Percentiles rank a stretch among this genome's conserved stretches.
Evolutionary conservation across 2,888 invertebrate genomes (phyloP).

Genomic region (Eupithecia inturbata): DNA sequence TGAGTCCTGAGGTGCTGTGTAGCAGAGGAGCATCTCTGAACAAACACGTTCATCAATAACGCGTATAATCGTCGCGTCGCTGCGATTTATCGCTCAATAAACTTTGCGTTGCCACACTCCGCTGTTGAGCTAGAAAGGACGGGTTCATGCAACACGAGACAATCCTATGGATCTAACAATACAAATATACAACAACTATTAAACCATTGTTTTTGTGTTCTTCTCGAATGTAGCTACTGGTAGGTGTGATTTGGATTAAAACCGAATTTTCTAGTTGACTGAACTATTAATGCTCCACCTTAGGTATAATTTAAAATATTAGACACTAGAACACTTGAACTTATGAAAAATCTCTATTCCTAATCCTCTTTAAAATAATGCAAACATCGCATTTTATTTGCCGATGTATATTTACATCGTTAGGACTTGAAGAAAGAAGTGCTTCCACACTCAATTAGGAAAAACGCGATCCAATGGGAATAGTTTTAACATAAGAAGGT

Average conservation of each 20-base stretch:
- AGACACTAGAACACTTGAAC: too few relatives aligned
- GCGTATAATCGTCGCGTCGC: conserved; percentile 20
- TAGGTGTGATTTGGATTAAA: not conserved
- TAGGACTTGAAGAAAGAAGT: not conserved
- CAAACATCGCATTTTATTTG: not conserved
- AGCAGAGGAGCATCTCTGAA: not conserved
- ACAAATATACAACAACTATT: too few relatives aligned
- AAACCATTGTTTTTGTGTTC: not conserved
- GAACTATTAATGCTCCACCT: not conserved
- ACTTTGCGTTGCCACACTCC: conserved; percentile 28
- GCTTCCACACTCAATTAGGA: not conserved
- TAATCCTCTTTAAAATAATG: not conserved
- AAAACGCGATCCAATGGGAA: not conserved
- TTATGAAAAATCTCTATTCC: not conserved
- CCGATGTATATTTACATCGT: not conserved
- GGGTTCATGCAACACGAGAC: conserved; percentile 2
- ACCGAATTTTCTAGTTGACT: not conserved
- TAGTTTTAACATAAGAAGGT: too few relatives aligned
- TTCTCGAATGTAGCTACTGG: too few relatives aligned
- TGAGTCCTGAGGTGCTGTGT: not conserved
- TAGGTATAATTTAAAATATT: too few relatives aligned
- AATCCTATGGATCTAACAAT: too few relatives aligned
- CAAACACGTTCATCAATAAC: conserved; percentile 32
- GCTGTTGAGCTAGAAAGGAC: conserved; percentile 4
- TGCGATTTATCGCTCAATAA: conserved; percentile 28